These are phyloP conservation scores for Nannobrachium achirus DNA, from an alignment of 2,113 vertebrate species.

Conservation along the genomic window DNA sequence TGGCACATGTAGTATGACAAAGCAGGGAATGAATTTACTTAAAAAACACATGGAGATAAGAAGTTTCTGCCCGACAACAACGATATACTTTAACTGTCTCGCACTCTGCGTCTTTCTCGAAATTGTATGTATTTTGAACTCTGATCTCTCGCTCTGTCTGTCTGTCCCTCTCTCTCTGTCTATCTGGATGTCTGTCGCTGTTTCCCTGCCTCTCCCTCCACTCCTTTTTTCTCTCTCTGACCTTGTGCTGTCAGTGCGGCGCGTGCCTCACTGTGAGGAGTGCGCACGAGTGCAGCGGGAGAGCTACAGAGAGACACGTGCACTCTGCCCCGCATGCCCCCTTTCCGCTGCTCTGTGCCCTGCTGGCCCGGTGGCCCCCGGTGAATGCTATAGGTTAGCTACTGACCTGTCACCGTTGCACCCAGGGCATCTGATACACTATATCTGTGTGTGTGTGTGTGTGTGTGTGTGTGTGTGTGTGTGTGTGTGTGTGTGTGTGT, in stretches of 20 bases:
- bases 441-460: slow-evolving; percentile 17
- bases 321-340: slow-evolving; percentile 21
- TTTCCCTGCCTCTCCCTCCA: slow-evolving; percentile 9
- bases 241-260: slow-evolving; percentile 58
- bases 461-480: slow-evolving; percentile 18
- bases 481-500: not conserved
- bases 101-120: too few species aligned
- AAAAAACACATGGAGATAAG: too few species aligned
- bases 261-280: slow-evolving; percentile 49
- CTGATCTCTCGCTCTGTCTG: slow-evolving; percentile 1
- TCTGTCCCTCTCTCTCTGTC: slow-evolving; percentile 8
- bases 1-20: too few species aligned
- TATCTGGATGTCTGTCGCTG: slow-evolving; percentile 6
- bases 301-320: slow-evolving; percentile 47
- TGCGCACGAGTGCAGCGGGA: slow-evolving; percentile 30
- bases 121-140: not conserved
- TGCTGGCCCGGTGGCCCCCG: slow-evolving; percentile 5
- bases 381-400: slow-evolving; percentile 53
- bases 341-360: slow-evolving; percentile 12
- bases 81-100: too few species aligned
- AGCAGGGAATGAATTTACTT: too few species aligned
- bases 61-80: too few species aligned
- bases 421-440: not conserved
- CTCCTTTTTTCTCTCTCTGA: slow-evolving; percentile 26
- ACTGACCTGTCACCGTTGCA: slow-evolving; percentile 45